Evolutionary conservation across 2,113 vertebrate genomes (phyloP), one percentile per base, ranked within the genome.

Genomic region (Lophius piscatorius): DNA sequence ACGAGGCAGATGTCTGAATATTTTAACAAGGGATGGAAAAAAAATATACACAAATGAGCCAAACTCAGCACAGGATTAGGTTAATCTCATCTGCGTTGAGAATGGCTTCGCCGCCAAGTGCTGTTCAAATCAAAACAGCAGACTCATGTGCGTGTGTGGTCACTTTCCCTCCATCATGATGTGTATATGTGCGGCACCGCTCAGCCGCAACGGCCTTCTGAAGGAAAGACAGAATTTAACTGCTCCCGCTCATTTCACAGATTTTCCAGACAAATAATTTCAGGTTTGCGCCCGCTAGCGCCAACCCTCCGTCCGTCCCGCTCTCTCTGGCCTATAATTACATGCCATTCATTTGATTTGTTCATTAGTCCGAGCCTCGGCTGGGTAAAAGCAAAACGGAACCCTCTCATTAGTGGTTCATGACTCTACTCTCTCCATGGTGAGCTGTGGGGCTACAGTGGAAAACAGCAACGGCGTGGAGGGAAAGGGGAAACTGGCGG

Each of bases 391-490:
- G 70, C 56, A 56, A 70, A 86, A 70, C 70, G 84, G 85, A 89
- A 89, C 87, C 87, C 85, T 82, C 76, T 84, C 70, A 89, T 89
- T 88, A 91, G 88, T 87, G 89, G 89, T 86, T 81, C 83, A 81
- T 86, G 84, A 87, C 80, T 84, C 70, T 35, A 16, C 70, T 80
- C 78, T 85, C 82, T 87, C 76, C 80, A 52, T 81, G 78, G 78
- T 18, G 63, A 78, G 56, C 54, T 17, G 14, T 52, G 68, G 50
- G 45, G 71, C 59, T 26, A 18, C 16, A 50, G 54, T 76, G 82
- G 81, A 87, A 86, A 84, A 84, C 52, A 78, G 66, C 59, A 26
- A 16, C 20, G 12, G 41, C 41, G 44, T 26, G 44, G 70, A 26
- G 51, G 45, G 62, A 71, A 48, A 63, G 68, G 74, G 64, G 59